Conservation (phyloP, 2,888 invertebrate genomes). For the Actias luna region DNA sequence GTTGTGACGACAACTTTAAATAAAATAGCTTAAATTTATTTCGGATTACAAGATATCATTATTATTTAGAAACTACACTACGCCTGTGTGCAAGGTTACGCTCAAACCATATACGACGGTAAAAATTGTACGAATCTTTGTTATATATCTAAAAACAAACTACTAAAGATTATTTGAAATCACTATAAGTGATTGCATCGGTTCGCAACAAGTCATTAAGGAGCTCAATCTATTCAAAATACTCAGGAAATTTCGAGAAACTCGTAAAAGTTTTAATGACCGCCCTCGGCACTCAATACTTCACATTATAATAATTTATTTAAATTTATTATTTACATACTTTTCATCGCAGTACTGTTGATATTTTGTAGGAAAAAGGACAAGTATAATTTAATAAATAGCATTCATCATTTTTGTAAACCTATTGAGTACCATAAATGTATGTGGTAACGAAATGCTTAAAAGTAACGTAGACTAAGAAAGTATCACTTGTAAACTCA, state of each 20-base stretch:
- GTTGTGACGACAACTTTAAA: too few species aligned
- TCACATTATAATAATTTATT: conserved; percentile 43
- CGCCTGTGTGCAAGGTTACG: neutral
- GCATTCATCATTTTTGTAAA: neutral
- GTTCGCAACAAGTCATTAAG: conserved; percentile 41
- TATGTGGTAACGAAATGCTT: neutral
- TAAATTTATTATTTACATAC: neutral
- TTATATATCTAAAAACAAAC: neutral
- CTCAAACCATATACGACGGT: neutral
- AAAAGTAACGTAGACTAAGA: neutral
- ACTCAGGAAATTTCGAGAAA: conserved; percentile 46
- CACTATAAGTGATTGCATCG: neutral
- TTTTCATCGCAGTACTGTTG: neutral
- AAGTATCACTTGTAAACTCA: too few species aligned
- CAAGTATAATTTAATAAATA: neutral
- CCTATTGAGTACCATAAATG: neutral
- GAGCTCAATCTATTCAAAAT: conserved; percentile 47
- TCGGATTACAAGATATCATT: too few species aligned
- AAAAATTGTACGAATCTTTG: too few species aligned
- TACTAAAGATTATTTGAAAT: neutral
- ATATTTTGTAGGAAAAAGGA: neutral
- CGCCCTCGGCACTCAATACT: conserved; percentile 43
- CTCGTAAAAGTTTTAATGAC: conserved; percentile 64
- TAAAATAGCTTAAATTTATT: too few species aligned
- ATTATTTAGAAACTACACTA: neutral